Percentiles rank a stretch among this genome's conserved stretches.
These are phyloP conservation scores for Koerneria pararmatus DNA, from an alignment of 2,888 invertebrate genomes.

Conservation along the genomic window DNA sequence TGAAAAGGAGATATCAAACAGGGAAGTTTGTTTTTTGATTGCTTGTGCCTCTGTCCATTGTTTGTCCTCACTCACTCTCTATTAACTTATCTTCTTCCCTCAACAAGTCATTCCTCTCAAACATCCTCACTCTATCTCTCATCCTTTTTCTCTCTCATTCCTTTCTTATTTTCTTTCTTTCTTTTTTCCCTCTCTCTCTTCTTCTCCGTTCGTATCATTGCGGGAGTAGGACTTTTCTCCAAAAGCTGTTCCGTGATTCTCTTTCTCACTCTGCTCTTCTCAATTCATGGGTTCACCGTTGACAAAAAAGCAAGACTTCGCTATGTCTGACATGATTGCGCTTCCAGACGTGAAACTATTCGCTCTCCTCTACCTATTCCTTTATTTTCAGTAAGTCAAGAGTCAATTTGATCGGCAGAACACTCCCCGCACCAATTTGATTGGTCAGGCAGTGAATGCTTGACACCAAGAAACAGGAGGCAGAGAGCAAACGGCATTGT, in stretches of 20 bases:
- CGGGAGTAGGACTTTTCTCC: too few species aligned
- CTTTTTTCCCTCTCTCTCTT: neutral
- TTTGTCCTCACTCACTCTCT: constrained; percentile 5
- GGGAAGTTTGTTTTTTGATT: neutral
- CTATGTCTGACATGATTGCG: too few species aligned
- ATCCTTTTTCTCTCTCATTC: neutral
- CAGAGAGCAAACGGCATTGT: too few species aligned
- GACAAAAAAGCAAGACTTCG: too few species aligned
- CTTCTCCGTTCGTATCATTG: too few species aligned
- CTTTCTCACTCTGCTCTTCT: too few species aligned
- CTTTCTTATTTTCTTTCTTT: neutral
- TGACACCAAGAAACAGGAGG: constrained; percentile 3
- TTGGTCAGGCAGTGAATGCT: neutral
- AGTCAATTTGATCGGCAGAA: too few species aligned
- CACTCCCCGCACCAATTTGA: neutral
- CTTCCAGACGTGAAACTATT: too few species aligned
- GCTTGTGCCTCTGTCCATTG: constrained; percentile 9
- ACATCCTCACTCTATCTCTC: neutral
- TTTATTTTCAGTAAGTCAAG: too few species aligned
- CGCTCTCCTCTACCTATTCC: too few species aligned
- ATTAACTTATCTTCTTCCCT: neutral
- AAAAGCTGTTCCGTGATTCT: too few species aligned
- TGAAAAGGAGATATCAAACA: neutral
- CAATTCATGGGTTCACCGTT: too few species aligned
- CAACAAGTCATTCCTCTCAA: neutral